Evolutionary conservation across 2,797 vertebrate species (phyloP).

Genomic region (Crotalus adamanteus): DNA sequence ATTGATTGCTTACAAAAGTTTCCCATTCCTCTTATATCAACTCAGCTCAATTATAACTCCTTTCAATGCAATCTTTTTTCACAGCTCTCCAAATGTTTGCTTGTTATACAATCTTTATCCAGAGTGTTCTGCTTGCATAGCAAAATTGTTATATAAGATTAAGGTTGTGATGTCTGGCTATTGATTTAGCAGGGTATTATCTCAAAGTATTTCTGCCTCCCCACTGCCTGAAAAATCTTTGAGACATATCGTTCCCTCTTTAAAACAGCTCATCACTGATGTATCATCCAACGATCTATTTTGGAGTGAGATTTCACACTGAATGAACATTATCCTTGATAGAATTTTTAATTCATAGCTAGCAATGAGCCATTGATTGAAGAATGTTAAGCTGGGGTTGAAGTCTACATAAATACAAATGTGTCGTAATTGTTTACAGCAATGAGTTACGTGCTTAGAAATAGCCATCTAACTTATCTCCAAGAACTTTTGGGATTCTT

Average conservation of each 20-base stretch:
- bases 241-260: slow-evolving; percentile 3
- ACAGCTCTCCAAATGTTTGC: neutral
- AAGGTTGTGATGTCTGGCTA: slow-evolving; percentile 12
- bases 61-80: slow-evolving; percentile 9
- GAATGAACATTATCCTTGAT: slow-evolving; percentile 25
- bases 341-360: slow-evolving; percentile 31
- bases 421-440: slow-evolving; percentile 44
- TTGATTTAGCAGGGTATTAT: slow-evolving; percentile 19
- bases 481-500: neutral
- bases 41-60: neutral
- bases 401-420: slow-evolving; percentile 33
- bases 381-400: slow-evolving; percentile 26
- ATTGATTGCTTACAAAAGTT: neutral
- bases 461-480: slow-evolving; percentile 22
- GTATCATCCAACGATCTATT: slow-evolving; percentile 40
- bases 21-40: neutral
- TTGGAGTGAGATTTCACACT: neutral
- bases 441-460: slow-evolving; percentile 35
- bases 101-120: slow-evolving; percentile 1
- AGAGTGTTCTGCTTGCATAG: neutral
- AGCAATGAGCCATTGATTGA: slow-evolving; percentile 33
- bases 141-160: slow-evolving; percentile 7
- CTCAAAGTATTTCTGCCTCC: slow-evolving; percentile 27
- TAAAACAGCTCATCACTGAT: neutral
- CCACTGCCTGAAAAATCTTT: slow-evolving; percentile 12